phyloP scores from a whole-genome alignment of 2,113 vertebrate genomes.

The Corynorhinus townsendii region DNA sequence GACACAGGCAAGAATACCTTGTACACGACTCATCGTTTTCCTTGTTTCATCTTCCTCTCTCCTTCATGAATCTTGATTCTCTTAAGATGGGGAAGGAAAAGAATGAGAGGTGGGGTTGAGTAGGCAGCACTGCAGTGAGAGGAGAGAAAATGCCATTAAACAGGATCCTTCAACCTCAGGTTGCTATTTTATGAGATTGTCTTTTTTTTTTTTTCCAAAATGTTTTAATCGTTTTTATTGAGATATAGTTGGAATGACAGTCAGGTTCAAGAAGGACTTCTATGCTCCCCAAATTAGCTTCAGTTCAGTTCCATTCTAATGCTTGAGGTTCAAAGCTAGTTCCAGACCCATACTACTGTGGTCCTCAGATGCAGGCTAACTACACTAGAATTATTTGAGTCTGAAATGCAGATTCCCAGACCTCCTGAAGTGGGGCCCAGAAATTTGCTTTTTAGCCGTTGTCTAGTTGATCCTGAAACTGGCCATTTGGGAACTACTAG shows the following conservation, averaged over 20 bases:
- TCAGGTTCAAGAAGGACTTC: not conserved
- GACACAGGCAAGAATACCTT: not conserved
- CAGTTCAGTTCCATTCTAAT: not conserved
- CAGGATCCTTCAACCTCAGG: not conserved
- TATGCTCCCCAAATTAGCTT: not conserved
- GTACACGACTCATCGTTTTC: not conserved
- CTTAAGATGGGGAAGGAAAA: not conserved
- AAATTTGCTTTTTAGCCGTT: not conserved
- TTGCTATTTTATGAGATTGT: not conserved
- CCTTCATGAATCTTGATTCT: not conserved
- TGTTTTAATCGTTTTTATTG: not conserved
- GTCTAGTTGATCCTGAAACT: not conserved
- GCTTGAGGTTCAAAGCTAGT: not conserved
- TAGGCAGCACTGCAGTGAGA: not conserved
- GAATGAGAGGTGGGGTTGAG: not conserved
- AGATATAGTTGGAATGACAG: not conserved
- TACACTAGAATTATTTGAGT: not conserved
- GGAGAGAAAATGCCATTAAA: not conserved
- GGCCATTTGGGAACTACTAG: not conserved
- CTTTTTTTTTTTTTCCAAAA: not conserved
- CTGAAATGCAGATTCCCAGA: not conserved
- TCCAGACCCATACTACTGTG: too few species aligned
- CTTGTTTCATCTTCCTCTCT: not conserved
- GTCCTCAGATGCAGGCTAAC: not conserved
- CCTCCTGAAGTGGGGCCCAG: not conserved